Base-by-base conservation (phyloP, 2,888 invertebrate species). In the Seladonia tumulorum region DNA sequence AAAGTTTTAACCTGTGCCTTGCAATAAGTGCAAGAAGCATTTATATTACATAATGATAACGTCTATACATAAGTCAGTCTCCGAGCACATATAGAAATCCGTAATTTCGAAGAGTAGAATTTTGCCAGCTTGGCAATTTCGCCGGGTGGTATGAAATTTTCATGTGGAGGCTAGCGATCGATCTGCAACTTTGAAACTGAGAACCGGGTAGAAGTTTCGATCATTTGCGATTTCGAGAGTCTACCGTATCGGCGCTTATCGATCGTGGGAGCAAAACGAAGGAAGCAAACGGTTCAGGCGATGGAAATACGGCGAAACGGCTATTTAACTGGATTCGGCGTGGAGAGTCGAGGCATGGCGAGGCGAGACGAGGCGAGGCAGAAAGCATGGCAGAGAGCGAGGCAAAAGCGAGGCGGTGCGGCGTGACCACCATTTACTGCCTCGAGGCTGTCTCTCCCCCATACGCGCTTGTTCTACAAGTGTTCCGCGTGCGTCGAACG, bases 391-490 rank as follows among this genome's bases (percentile, higher is more conserved):
- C 63, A 63, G n/a, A 35, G 16, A 35, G 14, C 29, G 16, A 63
- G 63, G 29, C 57, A n/a, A 53, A 8, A 22, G 57, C 57, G 10
- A n/a, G n/a, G 77, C 57, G 22, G 7, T 1, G 77, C 80, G 68
- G 75, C 82, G 76, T 83, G 87, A 79, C 87, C 82, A 80, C 77
- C 77, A 29, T 87, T 77, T 45, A 70, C 63, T 72, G 82, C 82
- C 82, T 75, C 77, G 47, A 53, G 79, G 63, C 73, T 14, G 29
- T 25, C 25, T 71, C 79, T 60, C 63, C 22, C 79, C 47, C 35
- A 49, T 82, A 70, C 70, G 84, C 87, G 89, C 87, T 93, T 92
- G 92, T 94, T 90, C 89, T 93, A 93, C 93, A 93, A 93, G 91
- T 93, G 92, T 93, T 93, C 79, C 90, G 84, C 86, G 85, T 89